phyloP scores from a whole-genome alignment of 2,797 vertebrate species.

The Poeciliopsis gracilis region DNA sequence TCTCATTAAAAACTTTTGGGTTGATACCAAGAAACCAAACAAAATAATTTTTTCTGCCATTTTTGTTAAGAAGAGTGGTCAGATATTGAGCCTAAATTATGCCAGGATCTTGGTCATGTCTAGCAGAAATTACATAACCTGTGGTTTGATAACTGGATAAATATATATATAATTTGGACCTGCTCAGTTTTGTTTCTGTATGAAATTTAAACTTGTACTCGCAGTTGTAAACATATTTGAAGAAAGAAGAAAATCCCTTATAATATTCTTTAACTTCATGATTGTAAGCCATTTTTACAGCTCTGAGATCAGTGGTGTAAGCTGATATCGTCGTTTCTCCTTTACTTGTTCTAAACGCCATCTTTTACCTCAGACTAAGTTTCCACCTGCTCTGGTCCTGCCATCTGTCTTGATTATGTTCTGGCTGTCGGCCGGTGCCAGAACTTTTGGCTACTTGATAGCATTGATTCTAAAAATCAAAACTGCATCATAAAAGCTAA shows the following conservation, averaged over 20 bases:
- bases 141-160: not conserved
- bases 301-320: constrained; percentile 36
- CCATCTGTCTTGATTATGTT: constrained; percentile 74
- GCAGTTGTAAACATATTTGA: not conserved
- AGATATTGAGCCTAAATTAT: not conserved
- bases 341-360: constrained; percentile 33
- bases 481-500: constrained; percentile 19
- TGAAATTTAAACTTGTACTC: not conserved
- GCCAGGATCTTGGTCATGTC: not conserved
- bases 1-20: not conserved
- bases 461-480: constrained; percentile 45
- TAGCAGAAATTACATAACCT: not conserved
- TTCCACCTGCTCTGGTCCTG: constrained; percentile 69
- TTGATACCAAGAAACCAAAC: not conserved
- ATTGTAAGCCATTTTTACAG: constrained; percentile 12
- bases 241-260: not conserved
- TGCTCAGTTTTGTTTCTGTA: not conserved
- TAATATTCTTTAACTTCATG: constrained; percentile 5
- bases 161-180: not conserved
- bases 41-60: not conserved
- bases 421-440: constrained; percentile 45
- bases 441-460: constrained; percentile 64
- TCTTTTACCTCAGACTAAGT: constrained; percentile 54
- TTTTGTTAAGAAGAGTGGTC: not conserved
- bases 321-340: constrained; percentile 45